Conservation (phyloP, 2,888 invertebrate genomes). For the Callimorpha dominula region DNA sequence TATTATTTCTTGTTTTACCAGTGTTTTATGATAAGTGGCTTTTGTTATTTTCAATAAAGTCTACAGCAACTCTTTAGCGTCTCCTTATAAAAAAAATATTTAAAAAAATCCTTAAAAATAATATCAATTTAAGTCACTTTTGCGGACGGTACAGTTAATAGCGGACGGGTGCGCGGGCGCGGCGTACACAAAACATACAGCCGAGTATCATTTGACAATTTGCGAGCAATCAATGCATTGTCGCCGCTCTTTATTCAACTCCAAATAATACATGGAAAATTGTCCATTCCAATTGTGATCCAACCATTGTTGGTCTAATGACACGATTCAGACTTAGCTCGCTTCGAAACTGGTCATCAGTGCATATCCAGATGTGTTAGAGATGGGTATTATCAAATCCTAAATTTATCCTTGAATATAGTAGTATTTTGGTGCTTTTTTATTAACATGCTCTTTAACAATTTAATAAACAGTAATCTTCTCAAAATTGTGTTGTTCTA, state of each 20-base stretch:
- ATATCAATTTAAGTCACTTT: constrained; percentile 35
- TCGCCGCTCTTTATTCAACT: constrained; percentile 86
- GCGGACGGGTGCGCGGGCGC: constrained; percentile 70
- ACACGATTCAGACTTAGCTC: constrained; percentile 80
- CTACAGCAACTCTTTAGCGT: neutral
- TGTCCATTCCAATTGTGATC: constrained; percentile 82
- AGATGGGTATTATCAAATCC: constrained; percentile 54
- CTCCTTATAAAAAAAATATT: neutral
- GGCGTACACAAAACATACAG: constrained; percentile 82
- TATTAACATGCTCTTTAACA: constrained; percentile 24
- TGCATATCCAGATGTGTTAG: constrained; percentile 66
- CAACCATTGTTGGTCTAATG: constrained; percentile 82
- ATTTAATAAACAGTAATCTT: neutral
- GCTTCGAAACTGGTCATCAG: constrained; percentile 76
- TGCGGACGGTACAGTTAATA: constrained; percentile 68
- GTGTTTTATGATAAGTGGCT: too few relatives aligned
- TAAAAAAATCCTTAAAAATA: constrained; percentile 18
- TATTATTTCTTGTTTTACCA: too few relatives aligned
- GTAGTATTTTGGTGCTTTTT: constrained; percentile 19
- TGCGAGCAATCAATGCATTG: constrained; percentile 86
- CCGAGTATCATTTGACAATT: constrained; percentile 86
- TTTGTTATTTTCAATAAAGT: neutral
- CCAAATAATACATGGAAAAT: constrained; percentile 86
- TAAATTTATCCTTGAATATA: constrained; percentile 20
- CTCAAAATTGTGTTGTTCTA: neutral